A percentile compares a stretch with the other conserved stretches of the same genome.
Evolutionary conservation across 2,113 vertebrate genomes (phyloP).

Genomic region (Mustela lutreola): DNA sequence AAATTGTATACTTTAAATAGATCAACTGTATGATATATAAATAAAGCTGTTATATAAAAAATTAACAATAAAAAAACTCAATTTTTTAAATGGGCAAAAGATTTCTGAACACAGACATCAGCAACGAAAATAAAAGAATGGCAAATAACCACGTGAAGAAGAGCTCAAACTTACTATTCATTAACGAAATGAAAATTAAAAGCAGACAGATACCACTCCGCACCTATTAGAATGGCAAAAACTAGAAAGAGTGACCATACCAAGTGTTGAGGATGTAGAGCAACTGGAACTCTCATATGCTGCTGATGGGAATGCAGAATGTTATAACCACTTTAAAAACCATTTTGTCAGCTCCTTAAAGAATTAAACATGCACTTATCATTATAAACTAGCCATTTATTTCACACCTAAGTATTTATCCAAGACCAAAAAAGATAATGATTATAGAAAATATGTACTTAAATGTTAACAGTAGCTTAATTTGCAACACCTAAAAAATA

Average conservation of each 20-base stretch:
- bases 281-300: not conserved
- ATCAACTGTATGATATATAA: not conserved
- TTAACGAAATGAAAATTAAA: not conserved
- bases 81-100: not conserved
- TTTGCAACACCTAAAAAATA: not conserved
- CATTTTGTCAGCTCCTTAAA: not conserved
- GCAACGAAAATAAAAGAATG: not conserved
- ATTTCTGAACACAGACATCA: not conserved
- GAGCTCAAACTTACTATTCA: not conserved
- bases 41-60: not conserved
- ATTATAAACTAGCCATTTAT: not conserved
- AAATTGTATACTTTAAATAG: not conserved
- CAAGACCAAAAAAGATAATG: not conserved
- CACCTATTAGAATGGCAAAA: not conserved
- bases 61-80: not conserved
- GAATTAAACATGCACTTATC: not conserved
- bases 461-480: not conserved
- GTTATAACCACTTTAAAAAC: not conserved
- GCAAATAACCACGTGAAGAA: not conserved
- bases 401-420: not conserved
- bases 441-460: not conserved
- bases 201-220: not conserved
- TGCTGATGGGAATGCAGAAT: not conserved
- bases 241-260: not conserved
- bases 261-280: not conserved